These are phyloP conservation scores for Otolemur crassicaudatus DNA, from an alignment of 2,797 vertebrate genomes.

Conservation along the genomic window DNA sequence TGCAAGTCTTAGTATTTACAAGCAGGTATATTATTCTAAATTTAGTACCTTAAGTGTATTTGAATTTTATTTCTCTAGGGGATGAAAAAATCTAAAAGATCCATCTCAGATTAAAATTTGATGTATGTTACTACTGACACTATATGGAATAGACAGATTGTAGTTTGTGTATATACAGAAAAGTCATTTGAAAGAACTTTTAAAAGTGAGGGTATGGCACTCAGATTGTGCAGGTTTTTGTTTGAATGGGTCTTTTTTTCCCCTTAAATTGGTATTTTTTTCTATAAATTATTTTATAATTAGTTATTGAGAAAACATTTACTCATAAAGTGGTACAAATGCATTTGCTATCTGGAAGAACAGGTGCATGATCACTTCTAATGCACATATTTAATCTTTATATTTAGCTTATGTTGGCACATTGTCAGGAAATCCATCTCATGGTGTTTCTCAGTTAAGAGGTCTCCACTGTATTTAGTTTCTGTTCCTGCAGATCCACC, in stretches of 20 bases:
- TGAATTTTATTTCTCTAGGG: constrained; percentile 58
- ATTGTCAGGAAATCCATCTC: constrained; percentile 78
- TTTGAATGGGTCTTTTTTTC: constrained; percentile 34
- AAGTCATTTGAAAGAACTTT: constrained; percentile 49
- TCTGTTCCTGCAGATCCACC: constrained; percentile 83
- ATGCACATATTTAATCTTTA: constrained; percentile 65
- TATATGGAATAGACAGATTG: constrained; percentile 1
- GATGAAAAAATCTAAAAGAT: constrained; percentile 6
- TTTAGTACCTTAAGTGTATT: constrained; percentile 52
- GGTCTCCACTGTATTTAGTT: constrained; percentile 84
- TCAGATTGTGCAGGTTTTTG: constrained; percentile 55
- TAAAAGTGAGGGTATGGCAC: constrained; percentile 48
- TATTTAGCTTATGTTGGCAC: constrained; percentile 72
- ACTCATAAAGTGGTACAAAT: constrained; percentile 67
- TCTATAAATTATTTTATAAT: constrained; percentile 49
- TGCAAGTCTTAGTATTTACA: constrained; percentile 45
- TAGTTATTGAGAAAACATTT: constrained; percentile 65
- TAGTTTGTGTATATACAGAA: constrained; percentile 36
- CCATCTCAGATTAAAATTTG: constrained; percentile 57
- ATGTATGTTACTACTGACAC: background rate
- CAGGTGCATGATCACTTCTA: constrained; percentile 65
- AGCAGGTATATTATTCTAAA: constrained; percentile 58
- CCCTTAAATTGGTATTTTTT: constrained; percentile 34
- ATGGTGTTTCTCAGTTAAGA: constrained; percentile 81
- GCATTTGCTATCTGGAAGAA: constrained; percentile 69